Evolutionary conservation across 1,140 invertebrate genomes (phyloP).

Genomic region (Apis florea): DNA sequence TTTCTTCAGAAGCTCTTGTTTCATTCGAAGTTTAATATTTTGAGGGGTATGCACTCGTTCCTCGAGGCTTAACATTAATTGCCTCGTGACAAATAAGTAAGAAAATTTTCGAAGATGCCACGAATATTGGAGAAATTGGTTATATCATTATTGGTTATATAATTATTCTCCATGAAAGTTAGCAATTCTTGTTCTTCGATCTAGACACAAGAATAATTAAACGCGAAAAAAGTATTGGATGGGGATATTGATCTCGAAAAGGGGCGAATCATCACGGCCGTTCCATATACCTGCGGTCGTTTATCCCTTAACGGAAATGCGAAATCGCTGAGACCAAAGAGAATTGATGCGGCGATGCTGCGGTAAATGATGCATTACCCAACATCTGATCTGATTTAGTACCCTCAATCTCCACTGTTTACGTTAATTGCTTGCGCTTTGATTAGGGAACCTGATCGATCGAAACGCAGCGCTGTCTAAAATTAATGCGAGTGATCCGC

Average conservation of each 20-base stretch:
- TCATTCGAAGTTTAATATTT: no score
- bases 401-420: conserved; percentile 62
- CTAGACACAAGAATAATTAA: no score
- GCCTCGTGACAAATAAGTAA: no score
- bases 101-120: no score
- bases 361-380: conserved; percentile 61
- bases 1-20: no score
- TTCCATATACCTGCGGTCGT: neutral
- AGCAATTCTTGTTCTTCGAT: no score
- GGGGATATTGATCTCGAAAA: neutral
- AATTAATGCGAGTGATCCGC: conserved; percentile 55
- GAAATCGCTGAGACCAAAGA: conserved; percentile 30
- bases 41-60: no score
- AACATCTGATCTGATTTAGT: conserved; percentile 62
- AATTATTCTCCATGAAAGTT: no score
- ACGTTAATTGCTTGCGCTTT: conserved; percentile 62
- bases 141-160: no score
- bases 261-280: neutral
- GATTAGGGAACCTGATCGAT: conserved; percentile 58
- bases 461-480: conserved; percentile 42
- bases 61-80: no score
- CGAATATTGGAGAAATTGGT: no score
- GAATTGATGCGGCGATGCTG: conserved; percentile 32
- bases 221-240: no score
- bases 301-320: conserved; percentile 1